phyloP scores from a whole-genome alignment of 2,797 vertebrate genomes.

The Smutsia gigantea region DNA sequence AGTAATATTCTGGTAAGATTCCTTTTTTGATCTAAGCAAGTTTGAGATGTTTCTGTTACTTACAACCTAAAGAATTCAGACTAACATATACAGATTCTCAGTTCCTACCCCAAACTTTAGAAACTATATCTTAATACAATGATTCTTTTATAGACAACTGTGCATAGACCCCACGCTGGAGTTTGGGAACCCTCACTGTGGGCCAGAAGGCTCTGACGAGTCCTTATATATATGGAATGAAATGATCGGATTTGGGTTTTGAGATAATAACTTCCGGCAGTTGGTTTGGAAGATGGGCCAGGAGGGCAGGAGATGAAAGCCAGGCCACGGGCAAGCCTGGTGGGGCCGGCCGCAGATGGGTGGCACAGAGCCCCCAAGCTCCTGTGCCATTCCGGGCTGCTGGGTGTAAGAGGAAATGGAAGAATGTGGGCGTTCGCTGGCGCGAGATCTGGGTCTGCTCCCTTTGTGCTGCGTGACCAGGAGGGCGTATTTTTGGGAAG shows the following conservation, averaged over 20 bases:
- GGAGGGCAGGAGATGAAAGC: neutral
- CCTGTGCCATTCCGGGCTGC: slow-evolving; percentile 61
- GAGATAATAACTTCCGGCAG: neutral
- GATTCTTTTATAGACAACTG: neutral
- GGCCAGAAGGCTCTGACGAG: neutral
- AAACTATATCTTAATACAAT: neutral
- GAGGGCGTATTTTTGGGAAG: slow-evolving; percentile 76
- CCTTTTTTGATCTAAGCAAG: neutral
- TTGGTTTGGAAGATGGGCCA: neutral
- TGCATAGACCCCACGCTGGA: neutral
- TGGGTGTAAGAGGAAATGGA: slow-evolving; percentile 79
- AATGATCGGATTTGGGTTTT: neutral
- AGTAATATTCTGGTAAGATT: no score
- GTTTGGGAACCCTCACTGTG: neutral
- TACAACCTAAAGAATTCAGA: slow-evolving; percentile 12
- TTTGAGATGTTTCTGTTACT: neutral
- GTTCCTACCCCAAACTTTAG: neutral
- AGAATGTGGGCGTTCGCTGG: slow-evolving; percentile 72
- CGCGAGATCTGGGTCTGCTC: neutral
- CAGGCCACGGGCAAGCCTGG: neutral
- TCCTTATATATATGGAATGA: neutral
- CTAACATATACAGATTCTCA: neutral
- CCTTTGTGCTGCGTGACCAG: slow-evolving; percentile 55
- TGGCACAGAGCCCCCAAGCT: neutral
- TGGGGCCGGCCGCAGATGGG: neutral